phyloP scores from a whole-genome alignment of 2,888 invertebrate species.

The Rhimphoctona megacephalus region DNA sequence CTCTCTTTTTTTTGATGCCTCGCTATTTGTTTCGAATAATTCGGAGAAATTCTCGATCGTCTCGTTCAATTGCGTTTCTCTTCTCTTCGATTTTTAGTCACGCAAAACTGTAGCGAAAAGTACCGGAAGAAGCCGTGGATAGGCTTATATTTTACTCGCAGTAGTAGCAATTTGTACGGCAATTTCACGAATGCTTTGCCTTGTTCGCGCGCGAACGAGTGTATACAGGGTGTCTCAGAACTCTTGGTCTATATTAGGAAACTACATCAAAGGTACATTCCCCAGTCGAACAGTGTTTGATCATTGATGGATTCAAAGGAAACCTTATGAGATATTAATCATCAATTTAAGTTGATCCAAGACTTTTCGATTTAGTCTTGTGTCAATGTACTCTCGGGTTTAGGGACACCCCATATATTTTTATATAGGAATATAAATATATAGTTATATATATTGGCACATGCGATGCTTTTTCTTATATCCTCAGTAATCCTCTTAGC shows the following conservation, averaged over 20 bases:
- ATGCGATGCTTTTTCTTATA: constrained; percentile 51
- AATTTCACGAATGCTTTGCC: constrained; percentile 72
- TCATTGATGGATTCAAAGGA: not conserved
- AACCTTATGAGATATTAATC: not conserved
- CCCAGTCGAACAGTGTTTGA: not conserved
- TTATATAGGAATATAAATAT: not conserved
- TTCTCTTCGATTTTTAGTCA: constrained; percentile 58
- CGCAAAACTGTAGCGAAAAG: constrained; percentile 70
- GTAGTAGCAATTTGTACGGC: constrained; percentile 73
- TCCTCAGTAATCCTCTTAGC: constrained; percentile 50
- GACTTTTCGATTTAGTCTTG: not conserved
- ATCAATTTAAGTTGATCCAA: not conserved
- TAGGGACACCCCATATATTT: not conserved
- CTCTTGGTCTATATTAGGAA: not conserved
- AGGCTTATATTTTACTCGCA: constrained; percentile 61
- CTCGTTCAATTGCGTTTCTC: constrained; percentile 39
- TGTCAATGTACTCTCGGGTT: not conserved
- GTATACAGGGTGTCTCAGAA: not conserved
- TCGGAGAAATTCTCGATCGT: constrained; percentile 46
- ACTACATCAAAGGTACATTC: not conserved
- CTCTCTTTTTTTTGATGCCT: not conserved
- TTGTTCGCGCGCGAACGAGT: constrained; percentile 52
- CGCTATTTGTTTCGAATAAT: not conserved
- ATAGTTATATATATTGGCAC: constrained; percentile 17
- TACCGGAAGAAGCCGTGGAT: constrained; percentile 73